Conservation (phyloP, 2,888 invertebrate genomes). For the Melinopterus prodromus region DNA sequence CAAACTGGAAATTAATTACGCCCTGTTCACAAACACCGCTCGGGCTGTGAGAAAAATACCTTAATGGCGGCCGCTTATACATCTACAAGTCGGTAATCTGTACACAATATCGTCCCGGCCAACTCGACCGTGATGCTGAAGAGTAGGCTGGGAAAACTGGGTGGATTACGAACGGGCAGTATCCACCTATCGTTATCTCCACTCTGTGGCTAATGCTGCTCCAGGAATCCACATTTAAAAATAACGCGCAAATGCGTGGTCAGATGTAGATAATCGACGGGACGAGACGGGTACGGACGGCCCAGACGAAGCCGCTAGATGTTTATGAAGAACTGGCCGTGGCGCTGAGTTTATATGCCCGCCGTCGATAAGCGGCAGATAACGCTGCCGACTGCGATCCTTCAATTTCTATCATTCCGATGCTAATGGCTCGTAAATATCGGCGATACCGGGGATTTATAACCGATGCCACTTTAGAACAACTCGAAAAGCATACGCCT, state of each 20-base stretch:
- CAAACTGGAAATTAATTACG: neutral
- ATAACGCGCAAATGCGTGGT: slow-evolving; percentile 4
- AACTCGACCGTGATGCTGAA: neutral
- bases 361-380: slow-evolving; percentile 16
- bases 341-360: neutral
- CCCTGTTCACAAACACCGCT: neutral
- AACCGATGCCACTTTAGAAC: slow-evolving; percentile 13
- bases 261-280: neutral
- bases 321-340: neutral
- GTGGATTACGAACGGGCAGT: neutral
- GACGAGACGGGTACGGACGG: neutral
- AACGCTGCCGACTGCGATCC: slow-evolving; percentile 17
- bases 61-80: slow-evolving; percentile 4
- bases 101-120: neutral
- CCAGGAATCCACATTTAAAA: neutral
- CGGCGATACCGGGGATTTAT: slow-evolving; percentile 23
- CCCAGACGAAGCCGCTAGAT: neutral
- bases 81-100: neutral
- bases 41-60: neutral
- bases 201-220: neutral
- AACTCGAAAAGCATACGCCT: slow-evolving; percentile 4
- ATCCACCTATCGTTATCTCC: neutral
- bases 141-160: neutral
- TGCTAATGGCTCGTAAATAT: slow-evolving; percentile 24
- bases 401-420: slow-evolving; percentile 24